Conservation (phyloP, 1,140 invertebrate species). For the Aculops lycopersici region DNA sequence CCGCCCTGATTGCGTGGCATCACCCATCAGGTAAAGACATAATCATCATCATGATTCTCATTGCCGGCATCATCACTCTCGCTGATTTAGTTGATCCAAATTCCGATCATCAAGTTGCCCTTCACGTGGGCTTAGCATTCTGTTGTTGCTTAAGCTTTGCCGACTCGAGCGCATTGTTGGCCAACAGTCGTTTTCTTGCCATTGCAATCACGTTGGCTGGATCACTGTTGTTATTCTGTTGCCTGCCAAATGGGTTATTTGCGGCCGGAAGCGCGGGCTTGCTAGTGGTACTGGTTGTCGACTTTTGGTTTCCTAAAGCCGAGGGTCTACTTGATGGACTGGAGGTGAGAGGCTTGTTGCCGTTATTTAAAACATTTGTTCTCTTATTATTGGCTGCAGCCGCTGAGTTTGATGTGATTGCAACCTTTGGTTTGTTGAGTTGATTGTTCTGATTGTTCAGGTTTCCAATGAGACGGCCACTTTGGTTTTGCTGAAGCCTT, state of each 20-base stretch:
- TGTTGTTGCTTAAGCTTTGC: too few species aligned
- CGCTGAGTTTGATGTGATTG: not conserved
- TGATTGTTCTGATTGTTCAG: not conserved
- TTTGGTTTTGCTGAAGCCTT: not conserved
- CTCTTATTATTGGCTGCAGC: not conserved
- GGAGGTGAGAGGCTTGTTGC: not conserved
- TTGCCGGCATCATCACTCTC: too few species aligned
- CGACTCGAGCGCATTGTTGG: not conserved
- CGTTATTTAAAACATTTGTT: not conserved
- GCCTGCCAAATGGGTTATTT: too few species aligned
- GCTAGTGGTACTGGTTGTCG: not conserved
- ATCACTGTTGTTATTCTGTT: not conserved
- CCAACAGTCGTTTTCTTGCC: not conserved
- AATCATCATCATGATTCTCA: too few species aligned
- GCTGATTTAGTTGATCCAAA: too few species aligned
- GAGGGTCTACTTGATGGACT: not conserved
- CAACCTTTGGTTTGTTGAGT: not conserved
- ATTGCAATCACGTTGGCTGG: not conserved
- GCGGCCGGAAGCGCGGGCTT: not conserved
- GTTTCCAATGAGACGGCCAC: too few species aligned
- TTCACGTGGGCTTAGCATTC: too few species aligned
- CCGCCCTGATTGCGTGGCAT: too few species aligned
- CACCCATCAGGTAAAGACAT: too few species aligned
- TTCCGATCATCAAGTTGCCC: too few species aligned
- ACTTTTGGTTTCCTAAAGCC: not conserved